phyloP scores from a whole-genome alignment of 1,140 invertebrate genomes.

The Brachionus manjavacas region DNA sequence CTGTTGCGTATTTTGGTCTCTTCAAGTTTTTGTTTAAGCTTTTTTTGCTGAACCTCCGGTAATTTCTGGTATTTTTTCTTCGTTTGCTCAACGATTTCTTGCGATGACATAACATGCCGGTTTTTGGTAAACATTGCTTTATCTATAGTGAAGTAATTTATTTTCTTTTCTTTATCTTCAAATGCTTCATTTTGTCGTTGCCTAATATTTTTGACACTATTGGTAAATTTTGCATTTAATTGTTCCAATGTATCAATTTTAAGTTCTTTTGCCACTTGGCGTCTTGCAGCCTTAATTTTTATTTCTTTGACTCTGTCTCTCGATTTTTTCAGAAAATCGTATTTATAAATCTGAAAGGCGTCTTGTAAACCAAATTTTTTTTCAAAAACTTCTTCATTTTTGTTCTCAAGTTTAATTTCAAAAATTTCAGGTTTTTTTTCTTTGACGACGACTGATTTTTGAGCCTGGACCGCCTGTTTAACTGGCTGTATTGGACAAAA shows the following conservation, averaged over 20 bases:
- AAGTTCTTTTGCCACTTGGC: constrained; percentile 1
- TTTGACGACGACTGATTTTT: not conserved
- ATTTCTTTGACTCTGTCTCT: constrained; percentile 14
- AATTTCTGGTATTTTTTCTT: constrained; percentile 26
- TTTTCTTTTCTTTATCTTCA: not conserved
- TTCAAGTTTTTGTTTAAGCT: constrained; percentile 27
- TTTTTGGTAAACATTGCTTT: constrained; percentile 24
- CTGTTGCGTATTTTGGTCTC: constrained; percentile 9
- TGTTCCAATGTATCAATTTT: not conserved
- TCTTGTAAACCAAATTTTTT: constrained; percentile 14
- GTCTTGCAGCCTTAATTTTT: constrained; percentile 7
- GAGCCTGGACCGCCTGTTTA: not conserved
- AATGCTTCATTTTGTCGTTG: not conserved
- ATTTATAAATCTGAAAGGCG: constrained; percentile 23
- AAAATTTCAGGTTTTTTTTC: constrained; percentile 1
- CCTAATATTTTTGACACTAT: not conserved
- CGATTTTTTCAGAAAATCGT: not conserved
- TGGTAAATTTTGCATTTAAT: not conserved
- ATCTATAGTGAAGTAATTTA: constrained; percentile 12
- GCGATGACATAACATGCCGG: not conserved
- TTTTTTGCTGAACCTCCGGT: constrained; percentile 26
- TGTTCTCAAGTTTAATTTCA: not conserved
- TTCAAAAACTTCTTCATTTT: not conserved
- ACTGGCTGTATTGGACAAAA: constrained; percentile 3
- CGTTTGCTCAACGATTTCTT: constrained; percentile 17